Evolutionary conservation across 2,797 vertebrate species (phyloP).

Genomic region (Chelon labrosus): DNA sequence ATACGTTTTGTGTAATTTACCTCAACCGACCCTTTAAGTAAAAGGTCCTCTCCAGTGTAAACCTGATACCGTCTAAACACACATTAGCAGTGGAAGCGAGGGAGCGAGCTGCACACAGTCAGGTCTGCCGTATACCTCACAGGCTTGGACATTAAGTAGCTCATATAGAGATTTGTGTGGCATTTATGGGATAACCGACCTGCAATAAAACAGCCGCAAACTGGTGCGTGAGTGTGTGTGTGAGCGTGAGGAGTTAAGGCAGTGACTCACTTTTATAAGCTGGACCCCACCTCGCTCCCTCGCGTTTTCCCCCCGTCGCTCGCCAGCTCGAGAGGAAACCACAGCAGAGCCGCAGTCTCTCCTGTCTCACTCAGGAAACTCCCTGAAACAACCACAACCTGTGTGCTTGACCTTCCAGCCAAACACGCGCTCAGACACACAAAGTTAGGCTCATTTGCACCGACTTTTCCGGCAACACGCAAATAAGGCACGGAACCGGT

Average conservation of each 20-base stretch:
- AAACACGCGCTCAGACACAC: conserved; percentile 20
- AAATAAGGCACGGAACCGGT: neutral
- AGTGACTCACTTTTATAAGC: conserved; percentile 71
- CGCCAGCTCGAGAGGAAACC: conserved; percentile 59
- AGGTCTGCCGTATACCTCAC: conserved; percentile 14
- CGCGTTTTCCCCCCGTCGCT: conserved; percentile 13
- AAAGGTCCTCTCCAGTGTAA: conserved; percentile 8
- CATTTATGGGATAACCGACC: conserved; percentile 72
- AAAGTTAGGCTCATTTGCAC: conserved; percentile 21
- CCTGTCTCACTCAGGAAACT: conserved; percentile 67
- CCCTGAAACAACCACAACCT: conserved; percentile 57
- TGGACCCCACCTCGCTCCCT: conserved; percentile 42
- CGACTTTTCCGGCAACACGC: conserved; percentile 6
- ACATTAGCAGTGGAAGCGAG: conserved; percentile 18
- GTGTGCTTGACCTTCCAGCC: conserved; percentile 42
- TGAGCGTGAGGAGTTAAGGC: conserved; percentile 39
- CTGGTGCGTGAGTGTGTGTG: conserved; percentile 19
- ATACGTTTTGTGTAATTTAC: conserved; percentile 7
- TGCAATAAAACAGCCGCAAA: conserved; percentile 71
- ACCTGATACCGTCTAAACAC: conserved; percentile 1
- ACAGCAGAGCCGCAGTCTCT: conserved; percentile 56
- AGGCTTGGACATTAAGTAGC: conserved; percentile 56
- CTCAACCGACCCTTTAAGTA: conserved; percentile 13
- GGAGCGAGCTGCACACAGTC: conserved; percentile 7
- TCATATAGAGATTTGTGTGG: conserved; percentile 67